phyloP scores from a whole-genome alignment of 2,113 vertebrate species.

The Nyctibius bracteatus region DNA sequence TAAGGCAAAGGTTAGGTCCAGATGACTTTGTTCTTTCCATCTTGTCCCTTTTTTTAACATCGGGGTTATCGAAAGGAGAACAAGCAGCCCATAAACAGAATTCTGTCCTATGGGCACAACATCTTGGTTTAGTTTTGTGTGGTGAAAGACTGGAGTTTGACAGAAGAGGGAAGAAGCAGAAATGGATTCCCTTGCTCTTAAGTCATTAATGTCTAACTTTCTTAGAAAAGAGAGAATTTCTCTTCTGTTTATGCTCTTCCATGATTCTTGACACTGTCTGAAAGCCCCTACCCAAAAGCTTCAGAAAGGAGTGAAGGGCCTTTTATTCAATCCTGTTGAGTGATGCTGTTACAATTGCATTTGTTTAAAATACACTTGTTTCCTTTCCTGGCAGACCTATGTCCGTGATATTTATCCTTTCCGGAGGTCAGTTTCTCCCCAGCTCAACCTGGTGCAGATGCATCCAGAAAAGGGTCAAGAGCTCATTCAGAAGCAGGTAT shows the following conservation, averaged over 20 bases:
- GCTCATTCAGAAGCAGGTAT: constrained; percentile 97
- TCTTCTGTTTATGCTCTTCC: neutral
- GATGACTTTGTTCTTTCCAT: neutral
- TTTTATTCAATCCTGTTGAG: neutral
- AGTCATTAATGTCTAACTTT: neutral
- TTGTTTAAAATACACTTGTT: neutral
- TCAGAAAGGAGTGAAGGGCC: neutral
- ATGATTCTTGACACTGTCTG: neutral
- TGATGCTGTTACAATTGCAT: neutral
- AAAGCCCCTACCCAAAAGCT: neutral
- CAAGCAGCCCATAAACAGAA: neutral
- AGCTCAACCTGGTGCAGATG: constrained; percentile 97
- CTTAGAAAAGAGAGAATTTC: neutral
- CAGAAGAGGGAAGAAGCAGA: neutral
- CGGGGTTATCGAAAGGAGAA: neutral
- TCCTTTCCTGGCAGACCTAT: constrained; percentile 81
- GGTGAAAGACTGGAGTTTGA: neutral
- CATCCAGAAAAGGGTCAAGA: constrained; percentile 95
- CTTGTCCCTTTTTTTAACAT: neutral
- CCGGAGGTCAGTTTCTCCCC: constrained; percentile 94
- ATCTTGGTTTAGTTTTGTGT: neutral
- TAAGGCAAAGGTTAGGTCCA: constrained; percentile 27
- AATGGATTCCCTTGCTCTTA: neutral
- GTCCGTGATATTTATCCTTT: constrained; percentile 98
- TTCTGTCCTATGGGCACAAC: neutral